phyloP scores from a whole-genome alignment of 2,113 vertebrate genomes.

The Chloebia gouldiae region DNA sequence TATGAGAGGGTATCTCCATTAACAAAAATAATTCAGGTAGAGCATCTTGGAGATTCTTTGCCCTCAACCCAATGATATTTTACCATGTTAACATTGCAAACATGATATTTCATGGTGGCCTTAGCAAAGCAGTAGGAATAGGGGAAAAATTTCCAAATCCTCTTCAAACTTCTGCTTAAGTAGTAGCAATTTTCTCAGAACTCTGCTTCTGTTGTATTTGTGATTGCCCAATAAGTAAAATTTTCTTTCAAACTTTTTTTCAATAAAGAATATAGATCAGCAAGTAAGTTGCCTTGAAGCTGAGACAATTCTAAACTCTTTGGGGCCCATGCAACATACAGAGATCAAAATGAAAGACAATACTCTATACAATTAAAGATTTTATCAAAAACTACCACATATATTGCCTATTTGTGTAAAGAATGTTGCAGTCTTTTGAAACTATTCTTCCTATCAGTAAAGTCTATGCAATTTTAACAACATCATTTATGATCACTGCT shows the following conservation, averaged over 20 bases:
- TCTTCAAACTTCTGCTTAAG: background rate
- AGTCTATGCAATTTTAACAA: background rate
- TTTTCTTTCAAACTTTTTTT: background rate
- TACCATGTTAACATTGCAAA: background rate
- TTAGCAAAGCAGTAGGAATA: background rate
- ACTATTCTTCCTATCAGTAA: background rate
- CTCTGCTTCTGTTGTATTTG: background rate
- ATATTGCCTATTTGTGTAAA: background rate
- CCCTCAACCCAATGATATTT: background rate
- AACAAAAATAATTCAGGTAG: background rate
- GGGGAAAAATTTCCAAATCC: background rate
- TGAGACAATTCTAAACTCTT: conserved; percentile 5
- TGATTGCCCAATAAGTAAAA: background rate
- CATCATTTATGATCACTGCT: background rate
- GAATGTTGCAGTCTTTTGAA: background rate
- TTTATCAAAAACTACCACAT: background rate
- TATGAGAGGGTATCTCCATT: background rate
- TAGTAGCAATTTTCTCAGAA: background rate
- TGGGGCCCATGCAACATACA: background rate
- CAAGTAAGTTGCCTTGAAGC: background rate
- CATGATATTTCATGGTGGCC: background rate
- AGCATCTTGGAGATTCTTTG: background rate
- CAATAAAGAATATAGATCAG: background rate
- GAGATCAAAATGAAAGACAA: background rate
- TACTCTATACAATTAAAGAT: background rate